Evolutionary conservation across 2,888 invertebrate species (phyloP).

Genomic region (Lumbricus terrestris): DNA sequence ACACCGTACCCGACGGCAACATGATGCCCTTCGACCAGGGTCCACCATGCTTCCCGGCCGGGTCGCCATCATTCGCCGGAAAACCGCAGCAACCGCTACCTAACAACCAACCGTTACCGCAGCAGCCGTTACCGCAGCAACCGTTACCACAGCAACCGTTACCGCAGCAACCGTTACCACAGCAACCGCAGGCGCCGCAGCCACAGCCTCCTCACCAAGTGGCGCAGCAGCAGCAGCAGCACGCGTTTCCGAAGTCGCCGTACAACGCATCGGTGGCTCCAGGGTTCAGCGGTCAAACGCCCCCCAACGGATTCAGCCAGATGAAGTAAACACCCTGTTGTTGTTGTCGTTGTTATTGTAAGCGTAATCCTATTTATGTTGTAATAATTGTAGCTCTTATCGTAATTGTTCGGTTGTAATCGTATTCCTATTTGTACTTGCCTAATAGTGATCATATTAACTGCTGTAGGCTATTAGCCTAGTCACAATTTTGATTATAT

Average conservation of each 20-base stretch:
- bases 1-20: background rate
- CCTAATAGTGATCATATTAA: background rate
- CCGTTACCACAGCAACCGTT: background rate
- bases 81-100: background rate
- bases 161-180: background rate
- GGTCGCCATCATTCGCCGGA: background rate
- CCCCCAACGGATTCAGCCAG: conserved; percentile 11
- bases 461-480: too few species aligned
- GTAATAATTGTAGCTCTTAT: background rate
- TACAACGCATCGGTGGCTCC: background rate
- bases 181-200: conserved; percentile 12
- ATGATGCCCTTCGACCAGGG: conserved; percentile 12
- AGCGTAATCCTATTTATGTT: background rate
- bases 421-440: background rate
- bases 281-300: background rate
- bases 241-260: conserved; percentile 7
- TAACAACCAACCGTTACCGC: background rate
- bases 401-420: too few species aligned
- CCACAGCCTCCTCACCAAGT: background rate
- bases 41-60: background rate
- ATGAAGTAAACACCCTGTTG: conserved; percentile 12
- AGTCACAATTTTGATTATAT: too few species aligned
- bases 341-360: background rate
- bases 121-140: background rate
- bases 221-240: conserved; percentile 3